Evolutionary conservation across 2,797 vertebrate genomes (phyloP), one percentile per base, ranked within the genome.

Genomic region (Danio choprae): DNA sequence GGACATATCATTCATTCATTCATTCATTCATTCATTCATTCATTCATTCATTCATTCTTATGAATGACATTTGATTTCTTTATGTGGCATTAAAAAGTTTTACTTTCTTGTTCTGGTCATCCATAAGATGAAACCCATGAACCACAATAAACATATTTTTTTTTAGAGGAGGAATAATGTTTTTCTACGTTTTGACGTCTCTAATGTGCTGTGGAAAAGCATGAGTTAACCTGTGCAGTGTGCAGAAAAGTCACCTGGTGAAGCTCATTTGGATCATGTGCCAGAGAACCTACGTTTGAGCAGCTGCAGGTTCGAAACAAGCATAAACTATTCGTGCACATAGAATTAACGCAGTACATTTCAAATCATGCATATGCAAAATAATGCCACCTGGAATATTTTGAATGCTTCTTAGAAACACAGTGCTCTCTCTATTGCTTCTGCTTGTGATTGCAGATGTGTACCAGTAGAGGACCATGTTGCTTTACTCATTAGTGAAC

Each of bases 381-480:
- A 68, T 22, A 16, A 29, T n/a, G 5, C 36, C 65, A 7, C 13
- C 0, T n/a, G n/a, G 6, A 51, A 36, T n/a, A 50, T 16, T 64
- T 48, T 10, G 4, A 44, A 29, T 56, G 48, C 22, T 46, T 5
- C 22, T 55, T 11, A 12, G 51, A 11, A 41, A 72, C 5, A 11
- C 11, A 67, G 2, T 55, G 48, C 12, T 44, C 1, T 38, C 11
- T 15, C 60, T 13, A 8, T 64, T 18, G 20, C 4, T 43, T 43
- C 48, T 78, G 15, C 53, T 22, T 70, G 83, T 20, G 68, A 43
- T 38, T 69, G 55, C 36, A 63, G 12, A 22, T 15, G 16, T 22
- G 81, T 36, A 53, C 62, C 85, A 86, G 36, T 22, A 82, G 84
- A 81, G 83, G 79, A 74, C 73, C 48, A 8, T 76, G 67, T 68